Evolutionary conservation across 2,797 vertebrate species (phyloP), one percentile per base, ranked within the genome.

Genomic region (Hozukius guyotensis): DNA sequence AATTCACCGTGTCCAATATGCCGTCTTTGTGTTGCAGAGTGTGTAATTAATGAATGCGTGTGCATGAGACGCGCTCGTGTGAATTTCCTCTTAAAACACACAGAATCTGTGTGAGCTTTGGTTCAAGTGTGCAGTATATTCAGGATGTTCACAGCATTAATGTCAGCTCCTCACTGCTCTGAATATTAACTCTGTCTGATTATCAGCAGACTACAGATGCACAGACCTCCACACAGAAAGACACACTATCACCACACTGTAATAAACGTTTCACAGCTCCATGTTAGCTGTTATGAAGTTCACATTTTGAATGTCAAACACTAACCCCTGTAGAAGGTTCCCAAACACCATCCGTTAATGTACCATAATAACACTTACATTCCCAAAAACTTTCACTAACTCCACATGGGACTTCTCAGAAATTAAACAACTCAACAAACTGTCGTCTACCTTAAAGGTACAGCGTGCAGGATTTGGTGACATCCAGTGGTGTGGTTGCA

Each of bases 191-290:
- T 16, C 29, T 16, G 32, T 38, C 4, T 36, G 72, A 85, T 77
- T 59, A 77, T 82, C 70, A 75, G 77, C 70, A 62, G 64, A n/a
- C 72, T 62, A n/a, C 81, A 80, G 76, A 72, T 20, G 16, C 24
- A 55, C 56, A 29, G 42, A 42, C 38, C 32, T 64, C 8, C 14
- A 62, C 29, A 12, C 61, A 42, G 52, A 38, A 10, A 22, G 1
- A 46, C 20, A 27, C 32, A 42, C 22, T 1, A 1, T 1, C 20
- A 11, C 20, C 55, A 0, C 53, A 12, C 14, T 20, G 57, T 55
- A 9, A 57, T 3, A 20, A 42, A 59, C 2, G 4, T 18, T 24
- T 46, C 9, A 2, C 13, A 31, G 0, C 6, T 67, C 25, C 62
- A 24, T n/a, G 34, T 38, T 14, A 46, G 14, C 32, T 38, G 7